Percentiles rank a stretch among this genome's conserved stretches.
These are phyloP conservation scores for Pipistrellus pygmaeus DNA, from an alignment of 2,797 vertebrate genomes.

Conservation along the genomic window DNA sequence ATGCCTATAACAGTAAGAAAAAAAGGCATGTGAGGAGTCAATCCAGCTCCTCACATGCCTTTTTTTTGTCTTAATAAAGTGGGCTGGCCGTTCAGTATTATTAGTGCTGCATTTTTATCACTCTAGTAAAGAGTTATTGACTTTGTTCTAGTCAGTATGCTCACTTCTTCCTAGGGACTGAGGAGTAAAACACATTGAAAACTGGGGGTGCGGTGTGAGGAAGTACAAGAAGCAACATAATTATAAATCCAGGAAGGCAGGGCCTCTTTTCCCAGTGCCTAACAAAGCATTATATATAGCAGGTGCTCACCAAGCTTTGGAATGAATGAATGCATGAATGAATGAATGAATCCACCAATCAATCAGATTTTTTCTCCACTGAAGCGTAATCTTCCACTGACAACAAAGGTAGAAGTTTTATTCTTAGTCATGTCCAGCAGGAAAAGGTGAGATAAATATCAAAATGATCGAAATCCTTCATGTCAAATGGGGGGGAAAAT, in stretches of 20 bases:
- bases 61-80: background rate
- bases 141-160: background rate
- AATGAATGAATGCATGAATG: background rate
- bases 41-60: background rate
- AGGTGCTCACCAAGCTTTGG: background rate
- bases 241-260: background rate
- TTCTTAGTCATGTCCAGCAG: background rate
- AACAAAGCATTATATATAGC: background rate
- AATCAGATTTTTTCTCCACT: background rate
- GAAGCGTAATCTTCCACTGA: background rate
- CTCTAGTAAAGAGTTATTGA: background rate
- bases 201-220: background rate
- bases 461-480: background rate
- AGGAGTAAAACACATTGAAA: background rate
- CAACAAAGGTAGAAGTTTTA: background rate
- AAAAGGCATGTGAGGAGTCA: background rate
- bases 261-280: background rate
- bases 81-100: background rate
- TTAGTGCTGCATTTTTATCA: background rate
- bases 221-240: background rate
- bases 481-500: background rate
- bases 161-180: fast-evolving
- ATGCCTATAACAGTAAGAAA: constrained; percentile 86
- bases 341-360: background rate
- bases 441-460: background rate